Base-by-base conservation (phyloP, 2,888 invertebrate species). In the Coenonympha arcania region DNA sequence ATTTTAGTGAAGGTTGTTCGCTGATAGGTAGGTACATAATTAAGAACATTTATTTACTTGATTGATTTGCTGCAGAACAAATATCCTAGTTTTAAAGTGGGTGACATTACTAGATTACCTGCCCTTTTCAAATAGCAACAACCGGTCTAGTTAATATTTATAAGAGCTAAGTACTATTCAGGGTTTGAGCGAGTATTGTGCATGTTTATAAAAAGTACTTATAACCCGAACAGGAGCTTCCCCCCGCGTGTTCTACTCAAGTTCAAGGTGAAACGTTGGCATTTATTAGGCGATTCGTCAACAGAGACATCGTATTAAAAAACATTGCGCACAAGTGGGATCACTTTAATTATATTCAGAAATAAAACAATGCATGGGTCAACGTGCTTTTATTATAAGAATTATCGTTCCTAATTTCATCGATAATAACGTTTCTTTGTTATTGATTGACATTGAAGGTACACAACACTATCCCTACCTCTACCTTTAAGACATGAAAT, bases 241-340 rank as follows among this genome's bases (percentile, higher is more conserved):
- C 69, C 68, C 76, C 69, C 68, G 74, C 74, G 67, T 68, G 71
- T 64, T 73, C 67, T 70, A 71, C 68, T 65, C 75, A 83, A 79
- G 87, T 82, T 87, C 87, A 87, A 85, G 87, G 87, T 65, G 73
- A 76, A 72, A 63, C 86, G 68, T 84, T 87, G 87, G 73, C 85
- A 87, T 87, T 87, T 84, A 73, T 69, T 69, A 67, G 66, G 60
- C 67, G 73, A 82, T 84, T 76, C 80, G 79, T 84, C 83, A 84
- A 79, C 70, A 57, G 44, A 37, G 40, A 42, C 48, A 55, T 48
- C 52, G 52, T 54, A 52, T 59, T 54, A 52, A 57, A 56, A 53
- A 49, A 47, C 45, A 39, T n/a, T 46, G 36, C 47, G 19, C 31
- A 52, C 24, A 19, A 49, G 42, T 47, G 31, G 33, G 46, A 34